Conservation (phyloP, 2,797 vertebrate species). For the Hemitrygon akajei region DNA sequence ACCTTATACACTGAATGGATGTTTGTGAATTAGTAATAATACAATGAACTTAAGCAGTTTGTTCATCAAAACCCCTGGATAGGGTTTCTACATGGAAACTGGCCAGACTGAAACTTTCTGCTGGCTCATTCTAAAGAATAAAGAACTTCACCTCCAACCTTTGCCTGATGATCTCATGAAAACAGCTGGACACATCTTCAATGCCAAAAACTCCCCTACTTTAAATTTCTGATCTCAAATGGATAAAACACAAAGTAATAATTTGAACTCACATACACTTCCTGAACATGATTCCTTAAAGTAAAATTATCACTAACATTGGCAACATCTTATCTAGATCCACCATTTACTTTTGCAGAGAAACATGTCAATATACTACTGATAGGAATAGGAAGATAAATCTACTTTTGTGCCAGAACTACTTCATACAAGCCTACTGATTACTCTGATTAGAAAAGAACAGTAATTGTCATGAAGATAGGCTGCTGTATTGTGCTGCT, state of each 20-base stretch:
- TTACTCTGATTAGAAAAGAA: conserved; percentile 32
- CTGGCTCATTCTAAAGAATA: neutral
- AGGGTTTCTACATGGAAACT: neutral
- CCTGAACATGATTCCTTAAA: neutral
- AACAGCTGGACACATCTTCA: neutral
- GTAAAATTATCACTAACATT: neutral
- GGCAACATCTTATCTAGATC: neutral
- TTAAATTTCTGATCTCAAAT: neutral
- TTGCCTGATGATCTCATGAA: neutral
- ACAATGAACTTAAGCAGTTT: neutral
- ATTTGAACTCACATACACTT: neutral
- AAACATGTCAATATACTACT: neutral
- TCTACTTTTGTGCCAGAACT: neutral
- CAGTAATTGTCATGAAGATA: conserved; percentile 1
- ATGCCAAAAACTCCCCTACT: neutral
- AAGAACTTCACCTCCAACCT: neutral
- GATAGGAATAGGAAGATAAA: neutral
- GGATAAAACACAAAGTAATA: neutral
- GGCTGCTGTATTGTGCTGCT: neutral
- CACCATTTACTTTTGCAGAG: neutral
- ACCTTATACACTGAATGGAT: neutral
- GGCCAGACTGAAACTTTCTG: neutral
- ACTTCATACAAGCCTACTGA: conserved; percentile 16
- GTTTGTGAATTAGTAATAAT: neutral
- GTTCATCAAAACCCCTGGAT: neutral